Conservation (phyloP, 2,888 invertebrate genomes). For the Lasioglossum figueresi region DNA sequence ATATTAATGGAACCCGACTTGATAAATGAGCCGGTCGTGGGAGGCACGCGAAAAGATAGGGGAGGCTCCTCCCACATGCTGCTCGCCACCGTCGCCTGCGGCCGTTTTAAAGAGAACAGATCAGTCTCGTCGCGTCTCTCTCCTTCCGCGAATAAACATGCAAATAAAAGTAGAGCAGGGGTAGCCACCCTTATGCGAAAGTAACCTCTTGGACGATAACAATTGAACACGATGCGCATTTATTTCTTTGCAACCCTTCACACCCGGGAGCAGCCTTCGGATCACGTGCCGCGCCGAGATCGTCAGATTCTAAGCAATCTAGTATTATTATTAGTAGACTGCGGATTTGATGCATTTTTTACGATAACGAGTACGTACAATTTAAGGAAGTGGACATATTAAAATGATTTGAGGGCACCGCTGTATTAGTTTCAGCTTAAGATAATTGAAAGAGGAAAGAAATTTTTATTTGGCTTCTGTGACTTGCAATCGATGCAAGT, state of each 20-base stretch:
- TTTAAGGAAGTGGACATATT: no score
- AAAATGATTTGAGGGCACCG: no score
- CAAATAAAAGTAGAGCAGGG: background rate
- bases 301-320: no score
- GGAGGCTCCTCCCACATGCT: slow-evolving; percentile 52
- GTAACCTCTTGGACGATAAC: background rate
- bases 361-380: no score
- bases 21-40: slow-evolving; percentile 75
- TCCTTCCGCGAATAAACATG: background rate
- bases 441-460: no score
- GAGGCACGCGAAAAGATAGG: slow-evolving; percentile 71
- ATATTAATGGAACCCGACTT: slow-evolving; percentile 76
- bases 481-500: no score
- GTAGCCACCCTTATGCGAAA: background rate
- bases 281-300: no score
- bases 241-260: background rate
- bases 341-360: no score
- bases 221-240: background rate
- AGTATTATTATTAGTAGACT: no score
- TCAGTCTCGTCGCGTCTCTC: slow-evolving; percentile 45
- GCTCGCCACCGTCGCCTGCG: slow-evolving; percentile 59
- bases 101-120: slow-evolving; percentile 69
- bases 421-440: no score
- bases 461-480: no score
- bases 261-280: background rate